Base-by-base conservation (phyloP, 2,888 invertebrate species). In the Agrotis exclamationis region DNA sequence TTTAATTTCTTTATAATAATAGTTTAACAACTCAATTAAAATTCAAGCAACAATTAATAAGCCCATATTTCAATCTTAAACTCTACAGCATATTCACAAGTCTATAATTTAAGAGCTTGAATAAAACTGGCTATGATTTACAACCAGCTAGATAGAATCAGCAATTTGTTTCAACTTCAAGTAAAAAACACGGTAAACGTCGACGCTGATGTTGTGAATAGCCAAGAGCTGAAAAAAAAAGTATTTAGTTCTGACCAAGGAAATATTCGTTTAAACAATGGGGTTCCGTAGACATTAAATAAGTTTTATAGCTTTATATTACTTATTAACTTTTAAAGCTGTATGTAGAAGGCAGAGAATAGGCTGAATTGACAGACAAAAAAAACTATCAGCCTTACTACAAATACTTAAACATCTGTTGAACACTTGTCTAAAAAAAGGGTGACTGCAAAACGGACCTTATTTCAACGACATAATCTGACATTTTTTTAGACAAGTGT, bases 171-270 rank as follows among this genome's bases (percentile, higher is more conserved):
- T 66, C 50, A 57, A 76, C 74, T 73, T 66, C 33, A 62, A 76
- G 70, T 64, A 83, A 82, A 80, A 81, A 74, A 64, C 68, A 56
- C 57, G 64, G 44, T 56, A 70, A 79, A 73, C 68, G 82, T 72
- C 63, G 75, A 53, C 70, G 47, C 50, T 68, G 82, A 75, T 76
- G 79, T 81, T 81, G 75, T 76, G 82, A 82, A 65, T 75, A 63
- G 59, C 79, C 14, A 7, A 59, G 13, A 69, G 39, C 39, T 70
- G 28, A 58, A 81, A 78, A 11, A 72, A 70, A 81, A 80, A 80
- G 18, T 14, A 69, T 66, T 66, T 65, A 53, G n/a, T 24, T 45
- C 9, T 22, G 44, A 28, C 28, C 54, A 58, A 28, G 54, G 9
- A 47, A 65, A 50, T 53, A 45, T 45, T 54, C 4, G 0, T 22